Conservation (phyloP, 2,113 vertebrate species). For the Orientallactaga bullata region DNA sequence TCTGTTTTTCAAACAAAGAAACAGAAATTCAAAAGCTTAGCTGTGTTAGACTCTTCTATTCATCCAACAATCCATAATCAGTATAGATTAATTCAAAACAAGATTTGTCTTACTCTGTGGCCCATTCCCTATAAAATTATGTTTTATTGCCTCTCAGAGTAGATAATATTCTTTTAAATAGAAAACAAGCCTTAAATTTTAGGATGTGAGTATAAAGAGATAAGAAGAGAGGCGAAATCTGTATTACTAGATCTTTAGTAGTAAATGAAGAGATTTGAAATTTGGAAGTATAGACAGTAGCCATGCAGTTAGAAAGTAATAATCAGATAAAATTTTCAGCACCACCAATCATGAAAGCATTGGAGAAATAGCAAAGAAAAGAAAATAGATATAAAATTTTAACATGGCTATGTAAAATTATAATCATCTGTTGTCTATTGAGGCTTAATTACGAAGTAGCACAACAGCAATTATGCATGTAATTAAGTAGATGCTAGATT, state of each 20-base stretch:
- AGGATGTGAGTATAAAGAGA: not conserved
- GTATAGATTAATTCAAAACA: conserved; percentile 14
- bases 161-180: not conserved
- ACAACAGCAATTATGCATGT: conserved; percentile 67
- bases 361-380: conserved; percentile 51
- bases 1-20: not conserved
- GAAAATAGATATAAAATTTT: conserved; percentile 59
- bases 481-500: conserved; percentile 67
- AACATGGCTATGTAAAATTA: conserved; percentile 56
- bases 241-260: not conserved
- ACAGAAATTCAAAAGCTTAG: not conserved
- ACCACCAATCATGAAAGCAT: conserved; percentile 14
- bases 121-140: conserved; percentile 24
- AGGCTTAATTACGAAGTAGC: conserved; percentile 57
- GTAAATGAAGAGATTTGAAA: not conserved
- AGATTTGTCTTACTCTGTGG: not conserved
- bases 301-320: not conserved
- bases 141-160: not conserved
- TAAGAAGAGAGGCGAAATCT: not conserved
- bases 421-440: conserved; percentile 61
- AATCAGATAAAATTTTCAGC: conserved; percentile 41
- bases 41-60: not conserved
- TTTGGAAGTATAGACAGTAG: not conserved
- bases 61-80: not conserved
- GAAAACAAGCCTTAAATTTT: not conserved